These are phyloP conservation scores for Caenorhabditis becei DNA, from an alignment of 2,888 invertebrate species.

Conservation along the genomic window DNA sequence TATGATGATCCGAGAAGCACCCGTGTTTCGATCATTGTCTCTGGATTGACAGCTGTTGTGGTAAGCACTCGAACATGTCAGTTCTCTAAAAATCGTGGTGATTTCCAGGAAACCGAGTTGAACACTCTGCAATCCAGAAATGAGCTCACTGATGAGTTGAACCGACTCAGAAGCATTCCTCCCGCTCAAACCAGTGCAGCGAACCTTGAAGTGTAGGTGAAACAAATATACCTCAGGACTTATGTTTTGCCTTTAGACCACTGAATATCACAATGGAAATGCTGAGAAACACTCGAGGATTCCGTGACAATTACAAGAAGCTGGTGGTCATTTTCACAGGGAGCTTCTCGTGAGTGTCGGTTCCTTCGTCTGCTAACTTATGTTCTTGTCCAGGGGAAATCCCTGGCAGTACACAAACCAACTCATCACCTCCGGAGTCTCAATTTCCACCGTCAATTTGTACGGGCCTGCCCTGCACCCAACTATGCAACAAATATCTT, in stretches of 20 bases:
- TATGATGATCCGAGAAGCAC: conserved; percentile 31
- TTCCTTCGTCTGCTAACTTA: background rate
- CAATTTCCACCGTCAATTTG: background rate
- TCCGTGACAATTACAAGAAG: conserved; percentile 26
- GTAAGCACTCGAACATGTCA: too few relatives aligned
- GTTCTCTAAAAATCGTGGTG: too few relatives aligned
- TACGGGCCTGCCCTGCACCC: background rate
- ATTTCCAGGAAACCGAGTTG: background rate
- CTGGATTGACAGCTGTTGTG: background rate
- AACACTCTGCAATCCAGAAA: background rate
- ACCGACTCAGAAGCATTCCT: background rate
- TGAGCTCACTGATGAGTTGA: background rate
- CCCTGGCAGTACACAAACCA: background rate
- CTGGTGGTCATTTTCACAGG: conserved; percentile 16
- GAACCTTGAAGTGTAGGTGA: background rate
- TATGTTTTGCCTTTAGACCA: too few relatives aligned
- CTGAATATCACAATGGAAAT: background rate
- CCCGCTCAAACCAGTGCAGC: background rate
- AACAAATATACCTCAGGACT: too few relatives aligned
- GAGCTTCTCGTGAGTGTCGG: background rate
- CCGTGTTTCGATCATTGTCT: conserved; percentile 6
- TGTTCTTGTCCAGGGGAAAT: background rate
- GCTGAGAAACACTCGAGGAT: background rate
- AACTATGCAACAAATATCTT: background rate
- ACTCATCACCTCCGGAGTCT: background rate